phyloP scores from a whole-genome alignment of 2,888 invertebrate genomes.

The Chrysolina americana region DNA sequence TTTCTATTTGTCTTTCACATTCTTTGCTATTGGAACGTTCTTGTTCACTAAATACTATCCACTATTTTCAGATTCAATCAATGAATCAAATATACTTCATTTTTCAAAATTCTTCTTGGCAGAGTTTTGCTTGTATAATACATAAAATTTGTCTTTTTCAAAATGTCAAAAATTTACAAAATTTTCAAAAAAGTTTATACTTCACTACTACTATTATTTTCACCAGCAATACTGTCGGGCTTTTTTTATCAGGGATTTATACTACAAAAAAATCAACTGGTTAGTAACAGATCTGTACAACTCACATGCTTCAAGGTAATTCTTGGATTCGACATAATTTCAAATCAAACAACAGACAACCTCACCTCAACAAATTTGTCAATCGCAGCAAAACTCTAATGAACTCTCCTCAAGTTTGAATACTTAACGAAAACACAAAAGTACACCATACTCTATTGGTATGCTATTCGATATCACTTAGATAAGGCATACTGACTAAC shows the following conservation, averaged over 20 bases:
- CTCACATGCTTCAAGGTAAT: slow-evolving; percentile 28
- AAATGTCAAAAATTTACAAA: too few species aligned
- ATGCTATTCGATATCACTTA: slow-evolving; percentile 16
- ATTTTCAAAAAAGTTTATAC: too few species aligned
- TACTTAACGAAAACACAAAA: slow-evolving; percentile 33
- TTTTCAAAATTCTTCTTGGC: too few species aligned
- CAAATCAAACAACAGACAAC: slow-evolving; percentile 43
- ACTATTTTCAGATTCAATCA: too few species aligned
- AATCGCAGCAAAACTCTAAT: slow-evolving; percentile 55
- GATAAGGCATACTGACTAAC: neutral
- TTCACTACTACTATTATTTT: neutral
- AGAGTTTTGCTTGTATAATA: too few species aligned
- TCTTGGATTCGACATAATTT: neutral
- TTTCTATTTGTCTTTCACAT: too few species aligned
- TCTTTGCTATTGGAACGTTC: too few species aligned
- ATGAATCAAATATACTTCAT: too few species aligned
- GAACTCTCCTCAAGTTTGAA: slow-evolving; percentile 18
- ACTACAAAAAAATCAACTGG: neutral
- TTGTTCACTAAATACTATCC: too few species aligned
- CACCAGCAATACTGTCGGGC: neutral
- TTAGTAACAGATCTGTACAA: slow-evolving; percentile 23
- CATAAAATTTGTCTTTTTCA: too few species aligned
- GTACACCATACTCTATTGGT: slow-evolving; percentile 7
- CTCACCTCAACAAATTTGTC: slow-evolving; percentile 57
- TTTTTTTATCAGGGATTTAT: neutral